Base-by-base conservation (phyloP, 2,113 vertebrate species). In the Tenebrosternarchus preto region DNA sequence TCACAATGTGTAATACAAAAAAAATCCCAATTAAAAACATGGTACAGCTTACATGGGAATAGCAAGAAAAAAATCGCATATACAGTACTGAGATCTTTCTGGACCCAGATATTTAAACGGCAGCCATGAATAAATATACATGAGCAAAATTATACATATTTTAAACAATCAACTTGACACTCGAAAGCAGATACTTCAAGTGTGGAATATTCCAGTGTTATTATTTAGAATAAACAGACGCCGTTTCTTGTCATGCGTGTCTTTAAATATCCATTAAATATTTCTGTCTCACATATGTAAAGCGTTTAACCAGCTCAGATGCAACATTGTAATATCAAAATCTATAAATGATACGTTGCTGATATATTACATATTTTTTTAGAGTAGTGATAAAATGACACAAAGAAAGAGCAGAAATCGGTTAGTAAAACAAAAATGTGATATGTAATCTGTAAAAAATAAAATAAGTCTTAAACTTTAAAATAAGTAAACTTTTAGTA, bases 31-130 rank as follows among this genome's bases (percentile, higher is more conserved):
- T 85, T 84, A 17, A 78, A 77, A 78, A 79, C 85, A 78, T 82
- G 53, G 85, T 85, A 80, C 84, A 87, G 86, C 89, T 63, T 89
- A 59, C 82, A 75, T 83, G 84, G 75, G 84, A 50, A 85, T 73
- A 79, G 84, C 81, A 78, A 86, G 82, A 85, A 71, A 78, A 70
- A 25, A 74, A 79, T 31, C 46, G 66, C 70, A 75, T 86, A 87
- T 87, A 89, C 81, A 88, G 83, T 87, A 88, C 80, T 83, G 25
- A 83, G 36, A 27, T 71, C 7, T 66, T 64, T 64, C 76, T 87
- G 66, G 82, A 87, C 77, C 74, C 73, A 55, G 57, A 78, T n/a
- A 80, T 59, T 50, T 50, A 33, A 78, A 85, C 56, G 70, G 60
- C 46, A 53, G 43, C 36, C 29, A 60, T n/a, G 12, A 57, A 80